These are phyloP conservation scores for Eleginops maclovinus DNA, from an alignment of 2,113 vertebrate genomes.

Conservation along the genomic window DNA sequence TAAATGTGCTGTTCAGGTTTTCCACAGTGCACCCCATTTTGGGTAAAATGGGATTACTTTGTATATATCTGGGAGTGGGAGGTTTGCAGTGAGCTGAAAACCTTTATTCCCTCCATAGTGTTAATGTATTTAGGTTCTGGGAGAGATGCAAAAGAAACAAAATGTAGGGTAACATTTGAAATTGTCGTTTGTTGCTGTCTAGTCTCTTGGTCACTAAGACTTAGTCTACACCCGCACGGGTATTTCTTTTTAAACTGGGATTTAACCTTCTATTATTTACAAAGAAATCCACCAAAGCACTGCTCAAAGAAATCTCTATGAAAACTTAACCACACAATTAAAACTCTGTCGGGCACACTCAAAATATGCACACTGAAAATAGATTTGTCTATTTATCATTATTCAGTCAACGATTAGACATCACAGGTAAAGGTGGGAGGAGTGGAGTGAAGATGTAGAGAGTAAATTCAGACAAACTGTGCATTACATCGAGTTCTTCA, in stretches of 20 bases:
- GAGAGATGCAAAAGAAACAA: background rate
- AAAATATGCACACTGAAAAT: too few species aligned
- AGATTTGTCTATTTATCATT: background rate
- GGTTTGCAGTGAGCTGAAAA: constrained; percentile 23
- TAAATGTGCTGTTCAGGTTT: constrained; percentile 14
- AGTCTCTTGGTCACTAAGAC: background rate
- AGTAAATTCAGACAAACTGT: background rate
- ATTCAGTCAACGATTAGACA: constrained; percentile 11
- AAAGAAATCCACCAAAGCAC: too few species aligned
- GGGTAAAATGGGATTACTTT: constrained; percentile 28
- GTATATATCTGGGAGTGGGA: constrained; percentile 42
- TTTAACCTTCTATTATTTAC: too few species aligned
- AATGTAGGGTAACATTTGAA: background rate
- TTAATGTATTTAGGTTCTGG: constrained; percentile 28
- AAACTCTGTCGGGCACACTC: too few species aligned
- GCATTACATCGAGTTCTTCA: constrained; percentile 1
- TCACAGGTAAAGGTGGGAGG: background rate
- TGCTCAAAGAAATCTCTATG: too few species aligned
- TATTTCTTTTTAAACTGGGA: too few species aligned
- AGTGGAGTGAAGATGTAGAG: background rate
- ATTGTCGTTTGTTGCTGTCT: background rate
- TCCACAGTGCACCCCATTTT: constrained; percentile 15
- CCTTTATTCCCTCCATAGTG: background rate
- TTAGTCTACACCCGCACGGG: too few species aligned
- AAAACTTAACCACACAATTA: too few species aligned